A percentile compares a stretch with the other conserved stretches of the same genome.
These are phyloP conservation scores for Agrochola litura DNA, from an alignment of 2,888 invertebrate genomes.

Conservation along the genomic window DNA sequence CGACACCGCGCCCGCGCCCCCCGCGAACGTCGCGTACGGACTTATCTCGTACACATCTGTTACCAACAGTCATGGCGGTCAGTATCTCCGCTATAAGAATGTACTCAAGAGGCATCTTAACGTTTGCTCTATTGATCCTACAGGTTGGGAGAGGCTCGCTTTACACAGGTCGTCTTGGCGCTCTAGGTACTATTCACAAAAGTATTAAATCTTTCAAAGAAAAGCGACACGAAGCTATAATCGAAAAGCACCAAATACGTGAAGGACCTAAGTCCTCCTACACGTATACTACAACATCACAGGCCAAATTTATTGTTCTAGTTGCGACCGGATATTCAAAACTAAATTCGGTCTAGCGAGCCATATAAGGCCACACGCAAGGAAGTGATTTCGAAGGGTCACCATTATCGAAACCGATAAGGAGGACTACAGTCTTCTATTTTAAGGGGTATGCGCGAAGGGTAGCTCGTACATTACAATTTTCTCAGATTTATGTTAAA, in stretches of 20 bases:
- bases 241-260: no score
- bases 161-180: neutral
- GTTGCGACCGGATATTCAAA: no score
- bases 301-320: no score
- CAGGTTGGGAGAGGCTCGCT: neutral
- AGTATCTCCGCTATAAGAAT: neutral
- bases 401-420: neutral
- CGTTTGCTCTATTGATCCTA: neutral
- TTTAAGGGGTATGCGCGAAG: no score
- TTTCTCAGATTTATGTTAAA: no score
- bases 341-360: no score
- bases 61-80: neutral
- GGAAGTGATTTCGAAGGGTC: neutral
- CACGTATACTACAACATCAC: no score
- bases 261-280: no score
- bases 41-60: slow-evolving; percentile 93
- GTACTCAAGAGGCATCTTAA: neutral
- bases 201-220: no score
- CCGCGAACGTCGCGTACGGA: slow-evolving; percentile 93
- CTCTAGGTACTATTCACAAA: neutral
- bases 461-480: no score
- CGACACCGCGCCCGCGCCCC: slow-evolving; percentile 73
- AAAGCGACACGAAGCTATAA: neutral
- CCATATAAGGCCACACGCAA: neutral
- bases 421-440: no score